Evolutionary conservation across 2,113 vertebrate species (phyloP).

Genomic region (Isichthys henryi): DNA sequence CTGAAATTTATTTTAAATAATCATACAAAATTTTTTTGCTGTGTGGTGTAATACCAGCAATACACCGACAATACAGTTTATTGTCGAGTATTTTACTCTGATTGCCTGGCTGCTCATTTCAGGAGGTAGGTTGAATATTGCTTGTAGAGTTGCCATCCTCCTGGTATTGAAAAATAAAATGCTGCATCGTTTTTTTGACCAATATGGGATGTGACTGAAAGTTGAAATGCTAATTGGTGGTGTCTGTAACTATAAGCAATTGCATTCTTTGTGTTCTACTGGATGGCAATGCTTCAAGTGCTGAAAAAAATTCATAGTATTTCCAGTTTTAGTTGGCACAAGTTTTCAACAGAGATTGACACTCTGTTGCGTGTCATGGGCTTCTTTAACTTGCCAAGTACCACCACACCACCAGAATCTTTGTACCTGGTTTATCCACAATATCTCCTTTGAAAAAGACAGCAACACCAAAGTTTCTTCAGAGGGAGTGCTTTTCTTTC

Average conservation of each 20-base stretch:
- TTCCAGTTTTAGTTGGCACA: neutral
- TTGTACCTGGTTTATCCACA: neutral
- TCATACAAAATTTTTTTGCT: neutral
- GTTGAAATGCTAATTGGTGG: neutral
- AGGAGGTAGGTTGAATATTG: neutral
- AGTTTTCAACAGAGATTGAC: neutral
- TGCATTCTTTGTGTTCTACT: neutral
- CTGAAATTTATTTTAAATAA: neutral
- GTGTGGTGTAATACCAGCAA: neutral
- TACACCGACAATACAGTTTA: neutral
- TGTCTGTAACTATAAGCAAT: neutral
- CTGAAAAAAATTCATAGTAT: neutral
- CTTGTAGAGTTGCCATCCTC: neutral
- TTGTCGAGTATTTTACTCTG: neutral
- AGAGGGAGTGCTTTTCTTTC: neutral
- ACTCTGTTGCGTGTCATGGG: neutral
- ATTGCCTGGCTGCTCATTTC: neutral
- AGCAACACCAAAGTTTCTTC: neutral
- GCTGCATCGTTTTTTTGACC: neutral
- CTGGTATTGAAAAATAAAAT: neutral
- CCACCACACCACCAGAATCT: neutral
- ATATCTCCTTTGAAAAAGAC: neutral
- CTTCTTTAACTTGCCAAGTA: neutral
- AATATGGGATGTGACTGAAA: neutral
- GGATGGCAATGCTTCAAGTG: neutral